These are phyloP conservation scores for Mythimna pallens DNA, from an alignment of 2,888 invertebrate species.

Conservation along the genomic window DNA sequence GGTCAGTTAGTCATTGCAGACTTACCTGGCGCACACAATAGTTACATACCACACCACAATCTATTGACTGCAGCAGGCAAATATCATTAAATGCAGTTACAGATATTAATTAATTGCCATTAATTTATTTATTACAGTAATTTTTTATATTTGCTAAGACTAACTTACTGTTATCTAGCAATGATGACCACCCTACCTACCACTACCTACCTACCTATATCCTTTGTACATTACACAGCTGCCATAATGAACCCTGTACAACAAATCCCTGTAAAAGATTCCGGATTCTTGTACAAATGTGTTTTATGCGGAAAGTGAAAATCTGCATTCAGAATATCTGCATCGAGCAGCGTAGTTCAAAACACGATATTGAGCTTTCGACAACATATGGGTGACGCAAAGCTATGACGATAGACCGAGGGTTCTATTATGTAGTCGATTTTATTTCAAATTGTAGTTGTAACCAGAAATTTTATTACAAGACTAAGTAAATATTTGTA, in stretches of 20 bases:
- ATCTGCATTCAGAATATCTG: constrained; percentile 34
- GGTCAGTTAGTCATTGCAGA: no score
- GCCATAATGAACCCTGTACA: neutral
- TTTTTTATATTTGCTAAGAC: neutral
- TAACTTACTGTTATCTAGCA: neutral
- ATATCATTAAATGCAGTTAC: neutral
- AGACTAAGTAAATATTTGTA: neutral
- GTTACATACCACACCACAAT: neutral
- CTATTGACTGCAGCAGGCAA: constrained; percentile 6
- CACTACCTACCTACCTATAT: neutral
- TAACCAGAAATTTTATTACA: neutral
- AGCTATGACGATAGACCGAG: neutral
- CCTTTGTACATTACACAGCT: neutral
- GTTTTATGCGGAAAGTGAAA: constrained; percentile 10
- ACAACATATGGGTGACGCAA: constrained; percentile 6
- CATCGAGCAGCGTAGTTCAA: constrained; percentile 4
- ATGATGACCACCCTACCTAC: no score
- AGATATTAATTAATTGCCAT: neutral
- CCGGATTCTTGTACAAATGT: neutral
- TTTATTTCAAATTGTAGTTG: neutral
- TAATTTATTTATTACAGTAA: neutral
- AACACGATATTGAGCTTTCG: constrained; percentile 23
- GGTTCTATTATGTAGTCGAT: neutral
- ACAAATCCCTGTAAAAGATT: neutral
- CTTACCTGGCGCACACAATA: no score